Percentiles rank a stretch among this genome's conserved stretches.
phyloP scores from a whole-genome alignment of 2,113 vertebrate species.

The Pteropus alecto region DNA sequence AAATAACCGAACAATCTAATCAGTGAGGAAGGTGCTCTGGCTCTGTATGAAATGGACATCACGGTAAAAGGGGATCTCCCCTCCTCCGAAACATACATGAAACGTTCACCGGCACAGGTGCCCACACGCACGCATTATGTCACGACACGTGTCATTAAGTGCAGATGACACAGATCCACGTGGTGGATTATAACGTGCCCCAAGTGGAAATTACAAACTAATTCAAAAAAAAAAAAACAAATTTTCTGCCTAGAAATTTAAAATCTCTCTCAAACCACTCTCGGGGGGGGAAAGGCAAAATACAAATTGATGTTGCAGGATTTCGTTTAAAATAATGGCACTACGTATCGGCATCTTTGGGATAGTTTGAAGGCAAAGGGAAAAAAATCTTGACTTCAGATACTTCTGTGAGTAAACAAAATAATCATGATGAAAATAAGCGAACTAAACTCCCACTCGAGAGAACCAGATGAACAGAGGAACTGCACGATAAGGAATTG shows the following conservation, averaged over 20 bases:
- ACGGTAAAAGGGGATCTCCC: background rate
- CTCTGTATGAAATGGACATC: background rate
- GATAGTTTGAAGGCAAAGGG: background rate
- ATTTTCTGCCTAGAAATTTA: background rate
- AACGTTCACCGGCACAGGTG: background rate
- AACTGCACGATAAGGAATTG: background rate
- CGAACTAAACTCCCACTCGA: background rate
- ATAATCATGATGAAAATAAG: background rate
- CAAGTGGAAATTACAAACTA: background rate
- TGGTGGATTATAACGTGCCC: background rate
- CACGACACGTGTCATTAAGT: background rate
- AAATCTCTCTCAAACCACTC: background rate
- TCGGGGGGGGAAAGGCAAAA: background rate
- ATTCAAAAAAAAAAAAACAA: background rate
- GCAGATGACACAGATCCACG: background rate
- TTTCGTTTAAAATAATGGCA: background rate
- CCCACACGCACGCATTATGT: background rate
- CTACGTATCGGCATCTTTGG: background rate
- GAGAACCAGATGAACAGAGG: background rate
- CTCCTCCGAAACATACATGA: background rate
- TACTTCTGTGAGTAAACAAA: background rate
- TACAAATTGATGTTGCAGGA: background rate
- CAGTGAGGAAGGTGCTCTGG: background rate
- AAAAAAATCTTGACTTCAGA: background rate
- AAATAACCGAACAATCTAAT: fast-evolving